A percentile compares a stretch with the other conserved stretches of the same genome.
Evolutionary conservation across 2,113 vertebrate genomes (phyloP).

Genomic region (Nipponia nippon): DNA sequence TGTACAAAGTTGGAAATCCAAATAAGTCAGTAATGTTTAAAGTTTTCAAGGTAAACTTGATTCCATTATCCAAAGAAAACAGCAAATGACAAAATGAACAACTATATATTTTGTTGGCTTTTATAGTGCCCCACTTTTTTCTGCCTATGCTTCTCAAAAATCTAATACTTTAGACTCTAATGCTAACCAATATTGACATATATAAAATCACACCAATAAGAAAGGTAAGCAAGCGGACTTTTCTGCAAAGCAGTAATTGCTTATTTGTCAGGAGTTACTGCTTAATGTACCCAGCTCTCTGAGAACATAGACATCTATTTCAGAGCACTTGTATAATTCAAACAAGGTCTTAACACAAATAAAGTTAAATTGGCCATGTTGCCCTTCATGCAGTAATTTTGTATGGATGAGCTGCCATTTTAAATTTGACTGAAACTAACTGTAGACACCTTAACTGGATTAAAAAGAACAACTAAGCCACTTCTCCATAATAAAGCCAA

Average conservation of each 20-base stretch:
- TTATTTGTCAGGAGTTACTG: not conserved
- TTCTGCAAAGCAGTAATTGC: not conserved
- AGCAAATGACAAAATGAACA: not conserved
- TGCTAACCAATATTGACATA: not conserved
- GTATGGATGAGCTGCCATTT: slow-evolving; percentile 54
- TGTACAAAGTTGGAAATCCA: not conserved
- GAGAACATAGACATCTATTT: not conserved
- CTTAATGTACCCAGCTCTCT: not conserved
- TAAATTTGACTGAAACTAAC: slow-evolving; percentile 66
- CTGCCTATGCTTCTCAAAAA: not conserved
- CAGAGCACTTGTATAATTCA: not conserved
- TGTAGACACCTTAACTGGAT: slow-evolving; percentile 64
- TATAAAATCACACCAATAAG: not conserved
- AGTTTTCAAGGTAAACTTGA: not conserved
- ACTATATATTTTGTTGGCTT: not conserved
- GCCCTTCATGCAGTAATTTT: slow-evolving; percentile 8
- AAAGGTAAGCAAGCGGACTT: not conserved
- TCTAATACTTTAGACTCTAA: not conserved
- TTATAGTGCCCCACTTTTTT: not conserved
- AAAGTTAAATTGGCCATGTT: slow-evolving; percentile 35
- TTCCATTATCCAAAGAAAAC: not conserved
- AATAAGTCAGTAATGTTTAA: not conserved
- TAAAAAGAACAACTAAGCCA: slow-evolving; percentile 48
- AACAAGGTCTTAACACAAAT: not conserved
- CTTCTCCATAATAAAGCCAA: slow-evolving; percentile 56